phyloP scores from a whole-genome alignment of 2,888 invertebrate genomes.

The Oligia strigilis region DNA sequence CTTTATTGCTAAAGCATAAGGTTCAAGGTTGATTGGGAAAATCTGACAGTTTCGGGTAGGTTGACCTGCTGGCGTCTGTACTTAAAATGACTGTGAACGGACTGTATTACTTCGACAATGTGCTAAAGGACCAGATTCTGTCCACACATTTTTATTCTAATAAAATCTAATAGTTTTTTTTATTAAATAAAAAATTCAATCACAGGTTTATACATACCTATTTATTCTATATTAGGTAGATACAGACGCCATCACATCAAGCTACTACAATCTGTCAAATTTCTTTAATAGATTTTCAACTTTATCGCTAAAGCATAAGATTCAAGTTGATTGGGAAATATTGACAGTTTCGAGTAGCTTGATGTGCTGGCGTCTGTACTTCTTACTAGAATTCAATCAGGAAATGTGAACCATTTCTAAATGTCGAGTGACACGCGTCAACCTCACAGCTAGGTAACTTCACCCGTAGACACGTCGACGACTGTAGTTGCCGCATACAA shows the following conservation, averaged over 20 bases:
- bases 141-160: background rate
- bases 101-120: background rate
- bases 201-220: slow-evolving; percentile 13
- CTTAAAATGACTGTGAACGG: background rate
- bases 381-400: background rate
- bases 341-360: too few relatives aligned
- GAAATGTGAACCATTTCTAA: background rate
- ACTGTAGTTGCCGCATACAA: background rate
- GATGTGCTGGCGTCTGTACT: background rate
- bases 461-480: background rate
- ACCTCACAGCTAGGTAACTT: background rate
- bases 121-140: too few relatives aligned
- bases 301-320: too few relatives aligned
- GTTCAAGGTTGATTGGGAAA: too few relatives aligned
- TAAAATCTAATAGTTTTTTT: too few relatives aligned
- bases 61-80: too few relatives aligned
- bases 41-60: too few relatives aligned
- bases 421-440: background rate
- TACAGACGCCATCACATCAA: too few relatives aligned
- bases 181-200: background rate
- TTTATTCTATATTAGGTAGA: background rate
- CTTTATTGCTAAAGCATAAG: too few relatives aligned
- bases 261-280: too few relatives aligned
- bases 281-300: too few relatives aligned
- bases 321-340: too few relatives aligned